Evolutionary conservation across 2,113 vertebrate species (phyloP).

Genomic region (Rallus limicola): DNA sequence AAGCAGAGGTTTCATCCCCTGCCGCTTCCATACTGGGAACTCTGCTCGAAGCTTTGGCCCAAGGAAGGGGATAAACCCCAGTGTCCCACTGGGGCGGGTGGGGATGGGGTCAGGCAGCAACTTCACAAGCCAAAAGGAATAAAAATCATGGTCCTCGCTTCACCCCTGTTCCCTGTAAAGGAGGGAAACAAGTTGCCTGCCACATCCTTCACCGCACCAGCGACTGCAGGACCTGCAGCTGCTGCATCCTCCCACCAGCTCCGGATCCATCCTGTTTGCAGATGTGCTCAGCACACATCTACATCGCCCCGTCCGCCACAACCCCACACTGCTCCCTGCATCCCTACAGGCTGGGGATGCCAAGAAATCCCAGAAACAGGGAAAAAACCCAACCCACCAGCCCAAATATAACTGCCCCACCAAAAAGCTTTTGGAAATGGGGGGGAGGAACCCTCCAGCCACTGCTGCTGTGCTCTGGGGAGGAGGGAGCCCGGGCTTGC

Average conservation of each 20-base stretch:
- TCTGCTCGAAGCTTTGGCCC: not conserved
- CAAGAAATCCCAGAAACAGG: not conserved
- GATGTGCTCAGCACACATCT: not conserved
- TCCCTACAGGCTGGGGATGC: not conserved
- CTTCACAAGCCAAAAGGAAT: not conserved
- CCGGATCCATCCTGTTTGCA: accelerated
- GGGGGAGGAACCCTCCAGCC: not conserved
- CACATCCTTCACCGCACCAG: too few species aligned
- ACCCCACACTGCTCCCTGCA: not conserved
- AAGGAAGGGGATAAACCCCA: accelerated
- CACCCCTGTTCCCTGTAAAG: not conserved
- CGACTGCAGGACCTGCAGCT: too few species aligned
- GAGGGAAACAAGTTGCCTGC: accelerated
- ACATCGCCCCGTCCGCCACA: not conserved
- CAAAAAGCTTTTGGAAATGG: not conserved
- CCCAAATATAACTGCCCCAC: too few species aligned
- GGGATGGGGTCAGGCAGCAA: accelerated
- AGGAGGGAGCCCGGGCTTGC: not conserved
- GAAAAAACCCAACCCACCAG: too few species aligned
- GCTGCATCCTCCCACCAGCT: not conserved
- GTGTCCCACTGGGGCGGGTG: accelerated
- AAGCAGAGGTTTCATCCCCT: not conserved
- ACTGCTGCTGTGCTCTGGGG: not conserved
- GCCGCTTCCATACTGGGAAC: accelerated
- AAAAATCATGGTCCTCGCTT: accelerated